Evolutionary conservation across 1,140 invertebrate genomes (phyloP).

Genomic region (Chrysoperla carnea): DNA sequence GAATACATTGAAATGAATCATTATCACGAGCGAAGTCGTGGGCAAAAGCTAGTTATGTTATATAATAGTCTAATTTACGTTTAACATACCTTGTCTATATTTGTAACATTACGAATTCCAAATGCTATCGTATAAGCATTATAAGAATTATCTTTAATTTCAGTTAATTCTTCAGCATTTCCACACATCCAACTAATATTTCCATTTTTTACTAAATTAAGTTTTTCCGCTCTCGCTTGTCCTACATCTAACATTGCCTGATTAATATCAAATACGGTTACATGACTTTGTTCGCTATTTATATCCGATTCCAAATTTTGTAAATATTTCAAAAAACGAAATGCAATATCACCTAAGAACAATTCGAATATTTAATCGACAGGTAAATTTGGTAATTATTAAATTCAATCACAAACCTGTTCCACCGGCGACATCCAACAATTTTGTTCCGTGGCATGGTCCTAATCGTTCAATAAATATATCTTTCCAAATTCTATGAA

Average conservation of each 20-base stretch:
- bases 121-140: slow-evolving; percentile 96
- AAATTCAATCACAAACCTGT: slow-evolving; percentile 36
- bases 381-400: too few relatives aligned
- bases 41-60: too few relatives aligned
- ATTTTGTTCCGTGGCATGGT: slow-evolving; percentile 55
- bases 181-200: slow-evolving; percentile 66
- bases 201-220: slow-evolving; percentile 15
- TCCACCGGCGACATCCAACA: slow-evolving; percentile 93
- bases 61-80: too few relatives aligned
- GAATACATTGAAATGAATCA: too few relatives aligned
- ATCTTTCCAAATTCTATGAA: slow-evolving; percentile 96
- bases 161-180: slow-evolving; percentile 76
- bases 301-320: slow-evolving; percentile 28
- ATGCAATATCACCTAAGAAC: slow-evolving; percentile 61
- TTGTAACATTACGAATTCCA: slow-evolving; percentile 92
- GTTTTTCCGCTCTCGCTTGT: slow-evolving; percentile 42
- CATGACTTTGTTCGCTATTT: slow-evolving; percentile 33
- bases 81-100: slow-evolving; percentile 72
- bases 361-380: too few relatives aligned
- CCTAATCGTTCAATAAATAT: slow-evolving; percentile 67
- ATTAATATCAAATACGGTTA: slow-evolving; percentile 94
- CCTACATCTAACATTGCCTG: slow-evolving; percentile 89
- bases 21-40: too few relatives aligned
- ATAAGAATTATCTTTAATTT: slow-evolving; percentile 57
- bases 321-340: slow-evolving; percentile 64